phyloP scores from a whole-genome alignment of 2,113 vertebrate genomes.

The Bubo bubo region DNA sequence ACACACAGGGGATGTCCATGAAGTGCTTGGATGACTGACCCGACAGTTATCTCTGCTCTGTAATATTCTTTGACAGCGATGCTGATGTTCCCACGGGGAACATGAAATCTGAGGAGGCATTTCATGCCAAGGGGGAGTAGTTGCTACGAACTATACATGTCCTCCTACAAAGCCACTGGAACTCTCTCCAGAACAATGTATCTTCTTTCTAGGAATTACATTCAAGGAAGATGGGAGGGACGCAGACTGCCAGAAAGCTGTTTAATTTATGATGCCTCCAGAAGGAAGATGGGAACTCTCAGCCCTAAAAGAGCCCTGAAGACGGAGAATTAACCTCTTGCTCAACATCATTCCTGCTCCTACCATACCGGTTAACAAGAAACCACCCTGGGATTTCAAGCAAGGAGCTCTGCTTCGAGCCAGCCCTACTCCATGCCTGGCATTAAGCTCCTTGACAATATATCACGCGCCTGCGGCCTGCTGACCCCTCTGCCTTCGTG shows the following conservation, averaged over 20 bases:
- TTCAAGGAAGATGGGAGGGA: neutral
- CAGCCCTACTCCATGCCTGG: constrained; percentile 70
- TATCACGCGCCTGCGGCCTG: constrained; percentile 78
- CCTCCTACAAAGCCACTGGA: neutral
- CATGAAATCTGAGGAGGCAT: neutral
- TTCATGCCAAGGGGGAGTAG: neutral
- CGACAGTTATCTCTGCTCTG: neutral
- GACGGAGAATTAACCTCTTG: neutral
- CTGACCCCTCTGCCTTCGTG: constrained; percentile 84
- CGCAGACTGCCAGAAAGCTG: neutral
- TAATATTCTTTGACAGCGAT: neutral
- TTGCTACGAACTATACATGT: neutral
- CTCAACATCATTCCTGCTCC: neutral
- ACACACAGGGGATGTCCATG: neutral
- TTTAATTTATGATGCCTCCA: neutral
- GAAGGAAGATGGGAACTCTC: neutral
- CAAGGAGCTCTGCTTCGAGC: constrained; percentile 48
- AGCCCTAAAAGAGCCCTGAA: neutral
- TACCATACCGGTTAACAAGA: neutral
- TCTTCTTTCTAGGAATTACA: constrained; percentile 21
- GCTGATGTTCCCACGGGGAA: neutral
- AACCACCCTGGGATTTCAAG: neutral
- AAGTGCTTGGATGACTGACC: neutral
- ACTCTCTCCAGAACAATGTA: neutral
- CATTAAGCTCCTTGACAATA: constrained; percentile 91